These are phyloP conservation scores for Micrastur ruficollis DNA, from an alignment of 2,797 vertebrate species.

Conservation along the genomic window DNA sequence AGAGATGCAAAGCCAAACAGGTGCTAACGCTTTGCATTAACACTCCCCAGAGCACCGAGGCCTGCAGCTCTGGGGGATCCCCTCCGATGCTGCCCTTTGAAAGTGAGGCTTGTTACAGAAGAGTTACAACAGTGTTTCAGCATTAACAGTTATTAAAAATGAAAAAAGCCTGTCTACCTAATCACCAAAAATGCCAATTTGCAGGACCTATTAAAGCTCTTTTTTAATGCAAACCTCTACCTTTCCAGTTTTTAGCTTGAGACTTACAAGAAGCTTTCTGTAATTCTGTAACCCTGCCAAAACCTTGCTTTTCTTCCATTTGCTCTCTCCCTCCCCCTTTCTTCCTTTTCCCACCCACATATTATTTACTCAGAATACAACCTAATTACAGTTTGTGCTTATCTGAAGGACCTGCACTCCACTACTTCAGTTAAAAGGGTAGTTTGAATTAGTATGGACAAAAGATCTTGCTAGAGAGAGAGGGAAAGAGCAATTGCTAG, in stretches of 20 bases:
- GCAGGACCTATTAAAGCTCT: not conserved
- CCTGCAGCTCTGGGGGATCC: not conserved
- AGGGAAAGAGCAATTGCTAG: not conserved
- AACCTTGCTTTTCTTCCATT: not conserved
- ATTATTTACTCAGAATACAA: slow-evolving; percentile 23
- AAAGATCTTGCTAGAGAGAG: not conserved
- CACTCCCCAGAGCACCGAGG: not conserved
- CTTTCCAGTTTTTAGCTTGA: not conserved
- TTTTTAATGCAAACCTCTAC: not conserved
- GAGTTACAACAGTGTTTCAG: not conserved
- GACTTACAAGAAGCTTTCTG: slow-evolving; percentile 16
- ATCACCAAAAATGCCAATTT: not conserved
- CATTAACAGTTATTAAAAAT: not conserved
- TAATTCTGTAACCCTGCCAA: slow-evolving; percentile 13
- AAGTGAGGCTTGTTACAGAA: not conserved
- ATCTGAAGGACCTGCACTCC: slow-evolving; percentile 25
- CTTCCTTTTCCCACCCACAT: slow-evolving; percentile 37
- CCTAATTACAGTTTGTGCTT: slow-evolving; percentile 34
- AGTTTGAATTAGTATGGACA: not conserved
- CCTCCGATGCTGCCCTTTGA: not conserved
- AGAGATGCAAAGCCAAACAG: not conserved
- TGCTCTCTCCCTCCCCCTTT: not conserved
- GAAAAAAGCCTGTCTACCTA: not conserved
- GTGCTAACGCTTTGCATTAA: not conserved
- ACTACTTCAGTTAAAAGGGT: not conserved